Base-by-base conservation (phyloP, 2,113 vertebrate genomes). In the Ceuthmochares aereus region DNA sequence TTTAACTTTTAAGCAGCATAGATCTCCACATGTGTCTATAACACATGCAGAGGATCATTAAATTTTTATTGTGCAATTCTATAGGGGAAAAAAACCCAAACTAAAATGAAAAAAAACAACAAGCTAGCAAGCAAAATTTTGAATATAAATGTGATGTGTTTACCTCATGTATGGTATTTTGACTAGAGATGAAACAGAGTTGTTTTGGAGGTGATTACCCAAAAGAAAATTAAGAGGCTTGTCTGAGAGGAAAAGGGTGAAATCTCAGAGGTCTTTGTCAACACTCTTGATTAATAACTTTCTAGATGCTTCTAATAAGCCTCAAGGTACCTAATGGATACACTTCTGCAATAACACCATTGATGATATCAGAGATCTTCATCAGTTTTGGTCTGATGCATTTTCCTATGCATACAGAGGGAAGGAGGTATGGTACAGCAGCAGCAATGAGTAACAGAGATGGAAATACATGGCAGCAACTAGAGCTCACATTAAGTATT, bases 31-130 rank as follows among this genome's bases (percentile, higher is more conserved):
- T 73, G 86, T 15, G 59, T 74, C 79, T 74, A 22, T 58, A 89
- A 95, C 84, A 82, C 40, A 94, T 67, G 67, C 90, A 93, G n/a
- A 63, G 23, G 21, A 70, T 91, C 78, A 94, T 93, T 87, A 93
- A 59, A 63, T 45, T 95, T 97, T 95, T 70, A 95, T 67, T 72
- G 59, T 59, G 59, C 34, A 63, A 36, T 74, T 91, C 76, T 88
- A 42, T 42, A 91, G 67, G 45, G 63, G 12, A 16, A 74, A 58
- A 42, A 32, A 29, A 27, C 3, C 13, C 4, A 73, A 66, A 2
- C 0, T 3, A 45, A 72, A 59, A 5, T 7, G 77, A 89, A 43
- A 69, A 86, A 36, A 1, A 89, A 49, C 83, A n/a, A 1, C 13
- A 83, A 87, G 36, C 7, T 43, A 63, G 29, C 14, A 62, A 84